Evolutionary conservation across 2,797 vertebrate genomes (phyloP).

Genomic region (Acanthopagrus latus): DNA sequence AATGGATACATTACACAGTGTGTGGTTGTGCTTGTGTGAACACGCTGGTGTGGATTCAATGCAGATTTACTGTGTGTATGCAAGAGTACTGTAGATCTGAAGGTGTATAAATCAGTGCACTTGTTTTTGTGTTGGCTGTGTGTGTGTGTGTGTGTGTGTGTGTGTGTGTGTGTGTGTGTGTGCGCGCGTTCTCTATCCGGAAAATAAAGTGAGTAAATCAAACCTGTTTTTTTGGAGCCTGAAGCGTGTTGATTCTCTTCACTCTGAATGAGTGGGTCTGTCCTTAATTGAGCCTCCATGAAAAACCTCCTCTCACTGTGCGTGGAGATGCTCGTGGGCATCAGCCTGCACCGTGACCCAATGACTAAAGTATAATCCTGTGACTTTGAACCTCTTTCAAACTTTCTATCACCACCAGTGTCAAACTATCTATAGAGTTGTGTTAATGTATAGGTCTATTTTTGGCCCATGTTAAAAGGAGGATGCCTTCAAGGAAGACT

Average conservation of each 20-base stretch:
- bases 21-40: not conserved
- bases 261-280: conserved; percentile 61
- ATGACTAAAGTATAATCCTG: conserved; percentile 50
- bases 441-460: conserved; percentile 40
- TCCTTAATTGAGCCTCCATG: conserved; percentile 72
- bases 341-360: conserved; percentile 56
- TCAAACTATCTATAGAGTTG: conserved; percentile 40
- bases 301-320: conserved; percentile 55
- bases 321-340: conserved; percentile 58
- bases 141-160: conserved; percentile 26
- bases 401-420: conserved; percentile 48
- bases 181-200: conserved; percentile 32
- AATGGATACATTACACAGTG: conserved; percentile 19
- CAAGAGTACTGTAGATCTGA: conserved; percentile 3
- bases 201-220: conserved; percentile 57
- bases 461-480: conserved; percentile 38
- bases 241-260: conserved; percentile 62
- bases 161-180: conserved; percentile 28
- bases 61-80: not conserved
- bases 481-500: conserved; percentile 39
- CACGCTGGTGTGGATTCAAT: not conserved
- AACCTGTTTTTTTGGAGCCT: conserved; percentile 53
- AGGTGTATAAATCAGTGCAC: not conserved
- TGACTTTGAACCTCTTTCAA: conserved; percentile 72
- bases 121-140: conserved; percentile 36